A percentile compares a stretch with the other conserved stretches of the same genome.
Evolutionary conservation across 2,888 invertebrate species (phyloP).

Genomic region (Lasioglossum calceatum): DNA sequence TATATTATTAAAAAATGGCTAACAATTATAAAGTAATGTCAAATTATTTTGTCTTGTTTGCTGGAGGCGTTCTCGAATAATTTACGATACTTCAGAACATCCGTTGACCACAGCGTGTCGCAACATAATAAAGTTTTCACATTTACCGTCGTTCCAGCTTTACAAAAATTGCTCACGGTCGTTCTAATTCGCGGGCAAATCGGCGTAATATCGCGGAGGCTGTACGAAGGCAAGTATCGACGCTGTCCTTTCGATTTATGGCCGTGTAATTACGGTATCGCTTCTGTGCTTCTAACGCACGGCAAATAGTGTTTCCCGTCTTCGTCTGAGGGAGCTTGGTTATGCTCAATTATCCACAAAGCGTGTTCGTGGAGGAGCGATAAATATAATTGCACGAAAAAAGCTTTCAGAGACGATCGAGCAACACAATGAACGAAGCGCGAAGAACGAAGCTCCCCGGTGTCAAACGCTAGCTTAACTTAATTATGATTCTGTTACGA

Average conservation of each 20-base stretch:
- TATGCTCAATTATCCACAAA: conserved; percentile 24
- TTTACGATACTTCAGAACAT: neutral
- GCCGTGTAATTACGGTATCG: conserved; percentile 28
- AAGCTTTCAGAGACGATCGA: neutral
- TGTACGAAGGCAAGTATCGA: neutral
- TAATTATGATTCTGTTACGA: conserved; percentile 39
- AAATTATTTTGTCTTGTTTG: neutral
- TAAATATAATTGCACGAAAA: conserved; percentile 31
- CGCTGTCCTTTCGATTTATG: conserved; percentile 22
- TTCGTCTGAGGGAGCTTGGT: conserved; percentile 21
- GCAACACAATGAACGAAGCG: neutral
- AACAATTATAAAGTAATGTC: neutral
- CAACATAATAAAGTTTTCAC: conserved; percentile 6
- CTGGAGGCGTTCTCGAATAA: neutral
- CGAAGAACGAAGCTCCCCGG: neutral
- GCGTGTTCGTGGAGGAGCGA: neutral
- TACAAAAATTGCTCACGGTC: conserved; percentile 22
- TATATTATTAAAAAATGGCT: neutral
- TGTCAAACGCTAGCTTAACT: neutral
- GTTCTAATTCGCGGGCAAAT: conserved; percentile 24
- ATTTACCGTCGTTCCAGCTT: neutral
- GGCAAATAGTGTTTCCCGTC: neutral
- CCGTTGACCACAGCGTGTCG: neutral
- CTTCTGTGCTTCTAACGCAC: neutral
- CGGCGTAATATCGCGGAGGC: neutral